These are phyloP conservation scores for Calycopis cecrops DNA, from an alignment of 1,140 invertebrate species.

Conservation along the genomic window DNA sequence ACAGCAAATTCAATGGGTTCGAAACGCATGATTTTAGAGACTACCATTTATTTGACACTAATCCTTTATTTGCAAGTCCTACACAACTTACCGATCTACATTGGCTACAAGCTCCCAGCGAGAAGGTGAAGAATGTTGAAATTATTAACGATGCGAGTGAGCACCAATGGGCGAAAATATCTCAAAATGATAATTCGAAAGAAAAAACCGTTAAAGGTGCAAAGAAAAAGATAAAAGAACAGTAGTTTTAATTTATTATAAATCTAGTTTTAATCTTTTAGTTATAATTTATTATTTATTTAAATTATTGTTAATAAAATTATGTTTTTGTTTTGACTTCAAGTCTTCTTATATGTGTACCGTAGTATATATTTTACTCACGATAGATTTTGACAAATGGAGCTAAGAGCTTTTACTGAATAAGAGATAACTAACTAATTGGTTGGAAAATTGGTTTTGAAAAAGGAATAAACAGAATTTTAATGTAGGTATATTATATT, in stretches of 20 bases:
- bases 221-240: not conserved
- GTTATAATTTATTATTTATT: not conserved
- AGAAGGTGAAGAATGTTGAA: conserved; percentile 20
- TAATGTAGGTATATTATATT: too few relatives aligned
- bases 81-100: conserved; percentile 13
- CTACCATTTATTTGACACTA: conserved; percentile 23
- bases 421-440: too few relatives aligned
- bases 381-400: too few relatives aligned
- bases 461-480: too few relatives aligned
- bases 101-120: conserved; percentile 9
- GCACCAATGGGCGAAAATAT: not conserved
- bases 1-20: conserved; percentile 22
- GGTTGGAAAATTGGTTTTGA: too few relatives aligned
- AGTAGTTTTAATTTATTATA: too few relatives aligned
- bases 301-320: conserved; percentile 7
- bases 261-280: not conserved
- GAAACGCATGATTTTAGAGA: conserved; percentile 27
- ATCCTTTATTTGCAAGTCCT: conserved; percentile 14
- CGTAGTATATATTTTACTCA: too few relatives aligned
- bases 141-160: conserved; percentile 12
- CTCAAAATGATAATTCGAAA: not conserved
- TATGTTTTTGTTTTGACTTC: too few relatives aligned
- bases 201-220: conserved; percentile 1
- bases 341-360: too few relatives aligned
- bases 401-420: too few relatives aligned